Evolutionary conservation across 2,888 invertebrate genomes (phyloP).

Genomic region (Teleiodes luculella): DNA sequence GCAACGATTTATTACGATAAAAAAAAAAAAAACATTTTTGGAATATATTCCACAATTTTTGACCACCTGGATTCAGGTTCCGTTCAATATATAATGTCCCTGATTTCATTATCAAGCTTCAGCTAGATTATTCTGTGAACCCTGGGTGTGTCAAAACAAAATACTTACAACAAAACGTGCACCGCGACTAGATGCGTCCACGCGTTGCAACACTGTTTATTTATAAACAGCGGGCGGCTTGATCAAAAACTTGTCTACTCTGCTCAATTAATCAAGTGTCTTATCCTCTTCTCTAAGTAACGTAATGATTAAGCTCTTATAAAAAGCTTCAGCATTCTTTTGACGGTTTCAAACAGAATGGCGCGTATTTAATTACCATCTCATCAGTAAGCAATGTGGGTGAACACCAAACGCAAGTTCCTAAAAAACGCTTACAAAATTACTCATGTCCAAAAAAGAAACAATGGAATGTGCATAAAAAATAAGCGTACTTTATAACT

Average conservation of each 20-base stretch:
- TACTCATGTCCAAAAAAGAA: not conserved
- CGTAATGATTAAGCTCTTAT: constrained; percentile 6
- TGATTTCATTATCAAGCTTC: too few relatives aligned
- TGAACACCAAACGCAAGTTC: constrained; percentile 3
- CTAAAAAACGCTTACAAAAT: constrained; percentile 2
- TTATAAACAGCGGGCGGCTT: constrained; percentile 21
- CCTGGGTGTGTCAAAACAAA: constrained; percentile 3
- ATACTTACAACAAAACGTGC: constrained; percentile 25
- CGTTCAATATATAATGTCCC: too few relatives aligned
- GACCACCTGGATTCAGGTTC: not conserved
- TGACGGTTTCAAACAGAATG: not conserved
- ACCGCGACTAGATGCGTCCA: constrained; percentile 23
- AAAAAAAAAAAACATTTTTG: too few relatives aligned
- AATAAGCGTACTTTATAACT: not conserved
- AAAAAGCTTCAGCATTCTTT: not conserved
- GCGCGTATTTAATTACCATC: constrained; percentile 6
- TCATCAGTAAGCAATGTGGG: constrained; percentile 1
- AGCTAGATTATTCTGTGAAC: not conserved
- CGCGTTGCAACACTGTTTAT: constrained; percentile 24
- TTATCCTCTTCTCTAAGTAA: constrained; percentile 6
- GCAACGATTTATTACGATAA: too few relatives aligned
- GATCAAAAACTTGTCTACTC: constrained; percentile 9
- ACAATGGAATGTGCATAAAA: not conserved
- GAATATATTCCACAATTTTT: too few relatives aligned
- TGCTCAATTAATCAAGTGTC: constrained; percentile 9